Evolutionary conservation across 2,797 vertebrate genomes (phyloP).

Genomic region (Okamejei kenojei): DNA sequence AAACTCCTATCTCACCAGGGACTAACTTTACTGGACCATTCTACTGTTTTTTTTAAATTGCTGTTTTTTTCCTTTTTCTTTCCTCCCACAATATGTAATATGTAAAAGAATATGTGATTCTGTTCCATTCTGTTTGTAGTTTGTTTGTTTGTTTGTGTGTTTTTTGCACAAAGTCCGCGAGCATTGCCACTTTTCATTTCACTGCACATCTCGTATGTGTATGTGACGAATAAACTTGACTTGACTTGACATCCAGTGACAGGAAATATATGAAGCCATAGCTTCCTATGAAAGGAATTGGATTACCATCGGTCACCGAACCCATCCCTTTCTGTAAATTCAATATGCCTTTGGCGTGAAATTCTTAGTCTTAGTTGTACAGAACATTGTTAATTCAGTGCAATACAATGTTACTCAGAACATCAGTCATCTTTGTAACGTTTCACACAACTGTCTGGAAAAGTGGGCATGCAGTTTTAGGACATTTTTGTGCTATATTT

Average conservation of each 20-base stretch:
- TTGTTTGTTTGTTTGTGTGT: no score
- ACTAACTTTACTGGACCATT: no score
- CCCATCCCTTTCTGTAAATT: neutral
- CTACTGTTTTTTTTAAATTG: no score
- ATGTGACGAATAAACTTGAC: no score
- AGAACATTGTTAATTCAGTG: neutral
- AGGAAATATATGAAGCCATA: conserved; percentile 9
- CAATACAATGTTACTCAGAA: neutral
- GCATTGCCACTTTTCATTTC: no score
- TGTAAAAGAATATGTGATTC: no score
- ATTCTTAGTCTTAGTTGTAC: neutral
- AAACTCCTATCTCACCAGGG: no score
- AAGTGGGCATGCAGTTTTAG: neutral
- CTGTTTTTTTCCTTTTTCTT: no score
- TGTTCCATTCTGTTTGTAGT: no score
- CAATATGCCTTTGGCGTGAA: neutral
- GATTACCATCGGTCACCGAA: neutral
- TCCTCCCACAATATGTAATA: no score
- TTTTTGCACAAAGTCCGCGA: no score
- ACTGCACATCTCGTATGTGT: no score
- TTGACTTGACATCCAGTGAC: neutral
- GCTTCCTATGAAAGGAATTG: neutral
- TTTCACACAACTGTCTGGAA: neutral
- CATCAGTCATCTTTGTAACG: neutral
- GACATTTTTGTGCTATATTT: neutral